Evolutionary conservation across 1,140 invertebrate genomes (phyloP).

Genomic region (Temnothorax longispinosus): DNA sequence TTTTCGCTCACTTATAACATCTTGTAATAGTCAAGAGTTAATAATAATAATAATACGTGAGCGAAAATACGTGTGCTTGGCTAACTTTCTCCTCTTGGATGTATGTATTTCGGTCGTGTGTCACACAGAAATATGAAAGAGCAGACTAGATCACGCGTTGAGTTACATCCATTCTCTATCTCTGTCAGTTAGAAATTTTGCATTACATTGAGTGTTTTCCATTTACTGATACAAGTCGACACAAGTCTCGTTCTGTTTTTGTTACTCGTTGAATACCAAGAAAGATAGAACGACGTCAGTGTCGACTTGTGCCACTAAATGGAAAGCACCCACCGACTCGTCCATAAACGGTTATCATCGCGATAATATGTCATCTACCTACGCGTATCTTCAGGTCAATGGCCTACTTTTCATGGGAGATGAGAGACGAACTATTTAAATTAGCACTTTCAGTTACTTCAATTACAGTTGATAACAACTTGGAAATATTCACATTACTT

Average conservation of each 20-base stretch:
- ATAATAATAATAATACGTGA: background rate
- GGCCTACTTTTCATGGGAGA: constrained; percentile 66
- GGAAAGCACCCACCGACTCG: constrained; percentile 28
- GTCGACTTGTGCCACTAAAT: too few relatives aligned
- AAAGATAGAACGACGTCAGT: too few relatives aligned
- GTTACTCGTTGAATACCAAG: too few relatives aligned
- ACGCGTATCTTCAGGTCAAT: constrained; percentile 72
- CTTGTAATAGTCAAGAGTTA: too few relatives aligned
- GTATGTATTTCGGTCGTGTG: background rate
- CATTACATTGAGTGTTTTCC: background rate
- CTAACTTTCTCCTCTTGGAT: background rate
- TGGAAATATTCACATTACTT: background rate
- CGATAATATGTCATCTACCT: constrained; percentile 58
- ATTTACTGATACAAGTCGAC: too few relatives aligned
- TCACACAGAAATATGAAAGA: background rate
- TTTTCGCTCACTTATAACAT: background rate
- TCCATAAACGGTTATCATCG: constrained; percentile 52
- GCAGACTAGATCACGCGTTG: constrained; percentile 35
- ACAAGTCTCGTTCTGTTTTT: too few relatives aligned
- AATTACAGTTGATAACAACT: background rate
- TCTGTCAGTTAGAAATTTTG: constrained; percentile 14
- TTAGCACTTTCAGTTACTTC: background rate
- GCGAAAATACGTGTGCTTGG: background rate
- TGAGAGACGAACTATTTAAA: background rate
- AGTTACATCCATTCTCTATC: constrained; percentile 62